phyloP scores from a whole-genome alignment of 2,113 vertebrate species.

The Miniopterus natalensis region DNA sequence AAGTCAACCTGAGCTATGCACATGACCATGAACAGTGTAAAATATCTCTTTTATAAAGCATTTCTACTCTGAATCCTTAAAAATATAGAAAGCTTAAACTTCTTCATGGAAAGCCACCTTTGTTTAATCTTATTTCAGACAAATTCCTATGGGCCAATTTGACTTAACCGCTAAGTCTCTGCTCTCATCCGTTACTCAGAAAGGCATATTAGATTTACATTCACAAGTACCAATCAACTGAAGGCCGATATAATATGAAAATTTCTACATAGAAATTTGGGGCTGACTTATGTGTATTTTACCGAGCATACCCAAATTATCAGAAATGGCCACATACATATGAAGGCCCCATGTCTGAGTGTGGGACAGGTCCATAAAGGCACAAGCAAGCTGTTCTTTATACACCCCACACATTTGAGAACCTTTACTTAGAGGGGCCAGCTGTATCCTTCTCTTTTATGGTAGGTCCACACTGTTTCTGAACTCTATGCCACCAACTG shows the following conservation, averaged over 20 bases:
- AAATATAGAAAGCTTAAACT: slow-evolving; percentile 41
- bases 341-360: background rate
- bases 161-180: slow-evolving; percentile 7
- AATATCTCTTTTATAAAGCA: background rate
- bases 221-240: background rate
- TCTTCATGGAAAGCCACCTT: slow-evolving; percentile 29
- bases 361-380: background rate
- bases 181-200: slow-evolving; percentile 8
- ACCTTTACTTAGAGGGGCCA: background rate
- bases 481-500: background rate
- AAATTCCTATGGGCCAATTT: slow-evolving; percentile 24
- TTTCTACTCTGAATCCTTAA: slow-evolving; percentile 17
- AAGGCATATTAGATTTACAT: slow-evolving; percentile 31
- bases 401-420: background rate
- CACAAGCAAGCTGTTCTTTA: background rate
- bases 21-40: background rate
- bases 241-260: slow-evolving; percentile 29
- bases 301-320: slow-evolving; percentile 8
- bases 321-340: slow-evolving; percentile 11
- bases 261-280: slow-evolving; percentile 30
- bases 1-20: background rate
- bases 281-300: background rate
- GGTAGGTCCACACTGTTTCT: background rate
- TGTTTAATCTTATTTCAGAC: slow-evolving; percentile 29
- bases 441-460: background rate